Conservation (phyloP, 92 coral and sea anemone genomes). For the Umimayanthus chanpuru region DNA sequence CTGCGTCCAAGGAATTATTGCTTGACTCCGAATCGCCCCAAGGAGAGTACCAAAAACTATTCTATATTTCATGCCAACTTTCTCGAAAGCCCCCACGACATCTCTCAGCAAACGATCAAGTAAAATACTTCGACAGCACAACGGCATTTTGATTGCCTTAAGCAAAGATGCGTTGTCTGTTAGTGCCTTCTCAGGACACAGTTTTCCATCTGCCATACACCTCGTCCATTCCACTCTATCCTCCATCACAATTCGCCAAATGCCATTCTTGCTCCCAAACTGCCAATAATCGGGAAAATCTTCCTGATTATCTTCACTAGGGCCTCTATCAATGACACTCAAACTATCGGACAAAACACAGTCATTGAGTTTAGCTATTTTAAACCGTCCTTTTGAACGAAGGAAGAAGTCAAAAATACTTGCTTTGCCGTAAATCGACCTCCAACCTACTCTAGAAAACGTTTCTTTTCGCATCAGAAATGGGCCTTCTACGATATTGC, state of each 20-base stretch:
- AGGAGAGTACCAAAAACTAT: slow-evolving; percentile 65
- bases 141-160: slow-evolving; percentile 50
- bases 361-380: slow-evolving; percentile 55
- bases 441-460: slow-evolving; percentile 38
- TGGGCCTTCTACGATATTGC: slow-evolving; percentile 60
- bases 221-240: slow-evolving; percentile 69
- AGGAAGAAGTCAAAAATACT: slow-evolving; percentile 62
- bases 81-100: slow-evolving; percentile 42
- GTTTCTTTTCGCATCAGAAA: slow-evolving; percentile 52
- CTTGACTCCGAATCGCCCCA: slow-evolving; percentile 64
- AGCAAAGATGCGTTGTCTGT: neutral
- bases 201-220: slow-evolving; percentile 60
- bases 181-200: slow-evolving; percentile 72
- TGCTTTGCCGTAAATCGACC: slow-evolving; percentile 46
- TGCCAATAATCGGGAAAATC: slow-evolving; percentile 56
- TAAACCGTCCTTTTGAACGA: slow-evolving; percentile 63
- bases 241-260: slow-evolving; percentile 63
- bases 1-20: slow-evolving; percentile 70
- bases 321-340: slow-evolving; percentile 56
- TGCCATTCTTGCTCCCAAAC: slow-evolving; percentile 51
- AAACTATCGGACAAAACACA: slow-evolving; percentile 51
- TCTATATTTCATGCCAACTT: slow-evolving; percentile 45
- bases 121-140: slow-evolving; percentile 62
- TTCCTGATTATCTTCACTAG: slow-evolving; percentile 19
- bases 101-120: slow-evolving; percentile 58